Evolutionary conservation across 2,888 invertebrate genomes (phyloP).

Genomic region (Argyra leucocephala): DNA sequence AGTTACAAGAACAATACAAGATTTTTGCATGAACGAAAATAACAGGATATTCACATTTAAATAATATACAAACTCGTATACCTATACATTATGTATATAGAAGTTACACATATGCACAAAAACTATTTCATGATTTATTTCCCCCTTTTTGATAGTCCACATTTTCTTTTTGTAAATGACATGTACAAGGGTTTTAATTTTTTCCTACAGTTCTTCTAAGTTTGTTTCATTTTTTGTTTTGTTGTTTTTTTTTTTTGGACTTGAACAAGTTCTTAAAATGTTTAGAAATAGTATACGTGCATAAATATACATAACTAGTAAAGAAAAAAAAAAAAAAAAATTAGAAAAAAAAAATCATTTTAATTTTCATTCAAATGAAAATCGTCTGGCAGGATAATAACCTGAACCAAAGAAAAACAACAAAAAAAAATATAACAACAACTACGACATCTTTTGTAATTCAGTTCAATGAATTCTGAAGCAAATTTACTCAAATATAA

Average conservation of each 20-base stretch:
- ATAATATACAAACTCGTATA: too few species aligned
- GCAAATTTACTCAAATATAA: too few species aligned
- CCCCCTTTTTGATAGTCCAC: too few species aligned
- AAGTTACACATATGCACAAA: too few species aligned
- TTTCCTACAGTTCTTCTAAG: too few species aligned
- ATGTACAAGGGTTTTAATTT: not conserved
- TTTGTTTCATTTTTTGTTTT: not conserved
- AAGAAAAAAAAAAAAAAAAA: not conserved
- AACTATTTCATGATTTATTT: too few species aligned
- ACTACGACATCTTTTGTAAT: not conserved
- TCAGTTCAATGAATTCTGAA: not conserved
- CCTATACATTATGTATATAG: too few species aligned
- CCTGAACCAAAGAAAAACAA: not conserved
- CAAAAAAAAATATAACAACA: not conserved
- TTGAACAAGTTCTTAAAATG: not conserved
- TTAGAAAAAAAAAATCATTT: not conserved
- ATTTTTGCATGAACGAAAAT: too few species aligned
- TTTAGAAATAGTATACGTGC: not conserved
- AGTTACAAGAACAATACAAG: too few species aligned
- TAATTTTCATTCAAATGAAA: not conserved
- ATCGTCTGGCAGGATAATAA: conserved; percentile 4
- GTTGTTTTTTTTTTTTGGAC: not conserved
- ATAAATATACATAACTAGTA: not conserved
- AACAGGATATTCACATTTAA: too few species aligned
- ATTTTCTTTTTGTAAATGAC: not conserved